Evolutionary conservation across 2,888 invertebrate genomes (phyloP).

Genomic region (Spodoptera exigua): DNA sequence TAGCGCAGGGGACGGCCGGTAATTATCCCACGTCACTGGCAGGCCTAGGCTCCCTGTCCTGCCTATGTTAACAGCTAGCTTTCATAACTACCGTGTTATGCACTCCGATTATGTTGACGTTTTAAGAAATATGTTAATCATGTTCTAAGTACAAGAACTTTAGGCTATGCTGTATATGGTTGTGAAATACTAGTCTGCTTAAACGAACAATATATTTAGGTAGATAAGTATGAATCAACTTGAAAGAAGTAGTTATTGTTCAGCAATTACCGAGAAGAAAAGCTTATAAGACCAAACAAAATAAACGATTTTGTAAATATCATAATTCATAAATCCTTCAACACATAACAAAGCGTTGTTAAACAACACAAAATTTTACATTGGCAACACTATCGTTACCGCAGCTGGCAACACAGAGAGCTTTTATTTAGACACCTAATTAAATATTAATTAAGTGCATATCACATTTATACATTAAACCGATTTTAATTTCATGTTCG

Average conservation of each 20-base stretch:
- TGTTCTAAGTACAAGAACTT: too few species aligned
- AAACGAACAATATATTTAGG: too few species aligned
- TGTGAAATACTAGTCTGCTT: too few species aligned
- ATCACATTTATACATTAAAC: constrained; percentile 88
- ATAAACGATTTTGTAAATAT: constrained; percentile 11
- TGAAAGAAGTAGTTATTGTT: too few species aligned
- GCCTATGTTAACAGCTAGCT: constrained; percentile 72
- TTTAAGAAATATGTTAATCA: constrained; percentile 26
- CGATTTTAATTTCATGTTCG: constrained; percentile 88
- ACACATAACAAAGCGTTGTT: constrained; percentile 32
- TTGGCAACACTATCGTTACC: constrained; percentile 74
- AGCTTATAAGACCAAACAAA: too few species aligned
- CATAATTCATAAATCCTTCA: constrained; percentile 8
- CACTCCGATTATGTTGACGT: constrained; percentile 32
- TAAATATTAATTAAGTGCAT: constrained; percentile 89
- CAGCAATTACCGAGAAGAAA: too few species aligned
- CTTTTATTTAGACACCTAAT: constrained; percentile 89
- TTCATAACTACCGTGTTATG: constrained; percentile 66
- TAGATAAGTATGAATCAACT: too few species aligned
- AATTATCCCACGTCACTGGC: constrained; percentile 88
- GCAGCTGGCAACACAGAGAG: constrained; percentile 72
- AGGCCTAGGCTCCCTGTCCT: constrained; percentile 84
- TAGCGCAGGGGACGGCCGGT: constrained; percentile 71
- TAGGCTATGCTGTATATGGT: too few species aligned
- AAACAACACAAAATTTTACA: constrained; percentile 73